phyloP scores from a whole-genome alignment of 2,888 invertebrate species.

The Protophormia terraenovae region DNA sequence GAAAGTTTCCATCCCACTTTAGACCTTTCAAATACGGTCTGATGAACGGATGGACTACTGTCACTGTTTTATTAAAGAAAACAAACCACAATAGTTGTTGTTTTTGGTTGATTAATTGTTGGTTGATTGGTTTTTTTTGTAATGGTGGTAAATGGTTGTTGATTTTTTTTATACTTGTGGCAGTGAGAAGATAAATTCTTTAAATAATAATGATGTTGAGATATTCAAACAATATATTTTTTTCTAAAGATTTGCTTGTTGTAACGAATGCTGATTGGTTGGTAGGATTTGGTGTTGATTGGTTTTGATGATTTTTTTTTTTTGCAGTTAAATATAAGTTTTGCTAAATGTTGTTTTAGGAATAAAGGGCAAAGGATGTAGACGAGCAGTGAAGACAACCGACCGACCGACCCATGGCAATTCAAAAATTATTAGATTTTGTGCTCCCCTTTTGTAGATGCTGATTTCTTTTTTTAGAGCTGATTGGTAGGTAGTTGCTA shows the following conservation, averaged over 20 bases:
- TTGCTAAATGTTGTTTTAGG: conserved; percentile 63
- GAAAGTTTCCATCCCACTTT: conserved; percentile 24
- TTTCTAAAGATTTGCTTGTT: conserved; percentile 57
- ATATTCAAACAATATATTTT: conserved; percentile 46
- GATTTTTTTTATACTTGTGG: conserved; percentile 65
- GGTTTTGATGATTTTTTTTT: conserved; percentile 59
- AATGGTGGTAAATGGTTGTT: conserved; percentile 70
- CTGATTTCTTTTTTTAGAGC: conserved; percentile 5
- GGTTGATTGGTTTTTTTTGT: conserved; percentile 28
- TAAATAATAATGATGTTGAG: conserved; percentile 69
- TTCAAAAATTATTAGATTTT: conserved; percentile 6
- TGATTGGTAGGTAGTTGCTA: conserved; percentile 19
- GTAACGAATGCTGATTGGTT: conserved; percentile 64
- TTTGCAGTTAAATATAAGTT: conserved; percentile 51
- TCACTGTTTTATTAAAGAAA: conserved; percentile 55
- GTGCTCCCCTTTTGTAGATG: conserved; percentile 29
- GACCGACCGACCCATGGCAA: conserved; percentile 45
- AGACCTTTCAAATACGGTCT: background rate
- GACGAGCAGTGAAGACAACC: conserved; percentile 50
- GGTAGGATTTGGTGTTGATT: conserved; percentile 65
- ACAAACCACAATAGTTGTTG: conserved; percentile 62
- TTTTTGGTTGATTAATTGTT: conserved; percentile 69
- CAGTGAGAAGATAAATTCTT: conserved; percentile 64
- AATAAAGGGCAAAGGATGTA: conserved; percentile 59
- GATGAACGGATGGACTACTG: conserved; percentile 17